Evolutionary conservation across 2,113 vertebrate genomes (phyloP).

Genomic region (Tinamus guttatus): DNA sequence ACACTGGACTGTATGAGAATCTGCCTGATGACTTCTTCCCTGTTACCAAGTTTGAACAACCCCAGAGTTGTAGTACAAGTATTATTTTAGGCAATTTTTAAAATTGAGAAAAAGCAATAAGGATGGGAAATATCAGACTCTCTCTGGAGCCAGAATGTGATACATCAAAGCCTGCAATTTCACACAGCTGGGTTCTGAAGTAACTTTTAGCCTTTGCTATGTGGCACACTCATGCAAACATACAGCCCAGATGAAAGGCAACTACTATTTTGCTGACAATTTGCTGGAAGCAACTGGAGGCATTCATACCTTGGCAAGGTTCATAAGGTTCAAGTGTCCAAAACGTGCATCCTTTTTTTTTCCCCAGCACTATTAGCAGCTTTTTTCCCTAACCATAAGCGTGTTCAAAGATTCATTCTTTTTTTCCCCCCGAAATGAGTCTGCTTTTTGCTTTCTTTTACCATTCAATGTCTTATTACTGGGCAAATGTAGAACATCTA

Average conservation of each 20-base stretch:
- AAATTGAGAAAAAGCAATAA: background rate
- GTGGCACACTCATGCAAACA: background rate
- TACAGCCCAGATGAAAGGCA: slow-evolving; percentile 4
- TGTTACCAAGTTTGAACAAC: background rate
- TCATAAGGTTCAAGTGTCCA: background rate
- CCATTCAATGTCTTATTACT: background rate
- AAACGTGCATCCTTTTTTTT: background rate
- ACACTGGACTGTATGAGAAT: background rate
- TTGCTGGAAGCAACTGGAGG: background rate
- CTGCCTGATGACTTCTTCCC: background rate
- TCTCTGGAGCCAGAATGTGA: background rate
- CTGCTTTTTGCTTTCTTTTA: background rate
- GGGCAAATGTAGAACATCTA: background rate
- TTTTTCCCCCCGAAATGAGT: background rate
- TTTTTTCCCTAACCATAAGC: background rate
- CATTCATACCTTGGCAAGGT: background rate
- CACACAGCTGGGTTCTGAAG: background rate
- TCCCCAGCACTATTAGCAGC: background rate
- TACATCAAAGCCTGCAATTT: background rate
- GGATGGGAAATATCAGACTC: background rate
- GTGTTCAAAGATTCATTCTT: background rate
- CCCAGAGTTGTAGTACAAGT: background rate
- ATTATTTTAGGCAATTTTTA: background rate
- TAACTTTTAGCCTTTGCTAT: background rate
- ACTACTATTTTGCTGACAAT: slow-evolving; percentile 65